Base-by-base conservation (phyloP, 2,113 vertebrate genomes). In the Fulmarus glacialis region DNA sequence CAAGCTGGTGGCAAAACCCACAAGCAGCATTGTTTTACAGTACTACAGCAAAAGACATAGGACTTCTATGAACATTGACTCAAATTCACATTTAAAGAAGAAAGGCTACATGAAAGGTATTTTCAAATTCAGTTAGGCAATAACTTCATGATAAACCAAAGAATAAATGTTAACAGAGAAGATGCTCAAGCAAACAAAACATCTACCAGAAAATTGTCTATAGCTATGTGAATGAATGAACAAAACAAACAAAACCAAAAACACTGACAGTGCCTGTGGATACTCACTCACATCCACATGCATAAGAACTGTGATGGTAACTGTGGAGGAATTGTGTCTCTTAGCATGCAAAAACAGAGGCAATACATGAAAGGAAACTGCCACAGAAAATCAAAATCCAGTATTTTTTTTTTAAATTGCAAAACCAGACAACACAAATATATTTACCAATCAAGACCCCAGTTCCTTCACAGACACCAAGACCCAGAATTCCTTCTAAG, bases 271-370 rank as follows among this genome's bases (percentile, higher is more conserved):
- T 90, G 85, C 58, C 67, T 77, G 70, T 85, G 90, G 85, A 92
- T 74, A 93, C 75, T 94, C 87, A 73, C 55, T 87, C 38, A 74
- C n/a, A 93, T 70, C 55, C 77, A 90, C 60, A 53, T 59, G 56
- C 77, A 10, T 53, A 75, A 92, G 89, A 96, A 75, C 68, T 75
- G 77, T 75, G 78, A 95, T 48, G 43, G 80, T 80, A 93, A 90
- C 82, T 78, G 67, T 92, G 75, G 53, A 93, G 45, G 40, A 92
- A 92, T 5, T 89, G 73, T 30, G 67, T 64, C 74, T 79, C 55
- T 86, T 82, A 45, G 53, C 77, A 94, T 68, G 36, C 78, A 96
- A 92, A 93, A 66, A 92, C 45, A 94, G n/a, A 92, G 73, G 78
- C 75, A 91, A 36, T 43, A 82, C 66, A 72, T 22, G 42, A 93